These are phyloP conservation scores for Menidia menidia DNA, from an alignment of 2,797 vertebrate species.

Conservation along the genomic window DNA sequence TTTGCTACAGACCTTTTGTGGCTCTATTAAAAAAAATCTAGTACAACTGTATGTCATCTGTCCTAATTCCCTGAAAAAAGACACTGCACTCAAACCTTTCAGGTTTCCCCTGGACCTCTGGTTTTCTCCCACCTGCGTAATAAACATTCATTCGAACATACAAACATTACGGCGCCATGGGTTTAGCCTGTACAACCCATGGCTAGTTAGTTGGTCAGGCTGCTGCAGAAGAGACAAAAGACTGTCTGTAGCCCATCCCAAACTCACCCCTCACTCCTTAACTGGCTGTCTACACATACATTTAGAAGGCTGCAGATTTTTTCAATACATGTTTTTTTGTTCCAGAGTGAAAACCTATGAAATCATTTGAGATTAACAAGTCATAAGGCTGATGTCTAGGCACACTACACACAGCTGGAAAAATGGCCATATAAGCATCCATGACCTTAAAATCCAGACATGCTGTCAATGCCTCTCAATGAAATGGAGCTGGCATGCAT, in stretches of 20 bases:
- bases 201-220: slow-evolving; percentile 47
- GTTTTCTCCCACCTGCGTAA: slow-evolving; percentile 58
- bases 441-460: slow-evolving; percentile 68
- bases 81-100: slow-evolving; percentile 74
- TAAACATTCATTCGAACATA: slow-evolving; percentile 80
- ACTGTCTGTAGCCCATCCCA: slow-evolving; percentile 38
- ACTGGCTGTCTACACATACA: slow-evolving; percentile 30
- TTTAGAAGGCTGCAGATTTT: slow-evolving; percentile 71
- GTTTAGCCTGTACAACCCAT: slow-evolving; percentile 55
- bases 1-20: slow-evolving; percentile 88
- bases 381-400: slow-evolving; percentile 78
- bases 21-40: slow-evolving; percentile 78
- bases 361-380: slow-evolving; percentile 73
- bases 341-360: slow-evolving; percentile 74
- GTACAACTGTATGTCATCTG: slow-evolving; percentile 79
- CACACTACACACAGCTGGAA: slow-evolving; percentile 73
- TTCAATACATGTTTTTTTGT: slow-evolving; percentile 57
- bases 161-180: slow-evolving; percentile 70
- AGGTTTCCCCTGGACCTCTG: slow-evolving; percentile 65
- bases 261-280: slow-evolving; percentile 31
- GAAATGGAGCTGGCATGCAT: slow-evolving; percentile 83
- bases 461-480: slow-evolving; percentile 80
- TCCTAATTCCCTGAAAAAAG: slow-evolving; percentile 85
- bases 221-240: slow-evolving; percentile 42
- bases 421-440: slow-evolving; percentile 56